These are phyloP conservation scores for Leptodactylus fuscus DNA, from an alignment of 2,113 vertebrate species.

Conservation along the genomic window DNA sequence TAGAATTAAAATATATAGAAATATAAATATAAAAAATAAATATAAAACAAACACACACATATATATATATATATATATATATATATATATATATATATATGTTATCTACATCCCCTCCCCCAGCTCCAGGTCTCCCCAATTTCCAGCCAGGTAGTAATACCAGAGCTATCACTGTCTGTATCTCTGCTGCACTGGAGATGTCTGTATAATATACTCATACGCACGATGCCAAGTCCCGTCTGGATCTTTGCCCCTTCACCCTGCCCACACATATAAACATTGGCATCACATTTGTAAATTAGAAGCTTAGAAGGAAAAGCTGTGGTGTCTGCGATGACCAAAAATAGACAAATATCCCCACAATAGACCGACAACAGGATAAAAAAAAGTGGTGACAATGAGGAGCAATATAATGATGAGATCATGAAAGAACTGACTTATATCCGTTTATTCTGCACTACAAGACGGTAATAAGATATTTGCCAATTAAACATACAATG, in stretches of 20 bases:
- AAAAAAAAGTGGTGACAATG: neutral
- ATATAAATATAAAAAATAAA: too few relatives aligned
- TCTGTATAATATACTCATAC: neutral
- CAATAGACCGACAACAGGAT: neutral
- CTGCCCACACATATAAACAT: neutral
- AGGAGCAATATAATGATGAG: too few relatives aligned
- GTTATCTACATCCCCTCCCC: neutral
- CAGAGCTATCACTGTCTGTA: neutral
- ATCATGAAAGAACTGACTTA: too few relatives aligned
- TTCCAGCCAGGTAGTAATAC: neutral
- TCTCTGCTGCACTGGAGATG: neutral
- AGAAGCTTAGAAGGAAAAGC: neutral
- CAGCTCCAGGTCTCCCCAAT: neutral
- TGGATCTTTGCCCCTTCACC: constrained; percentile 13
- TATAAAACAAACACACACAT: too few relatives aligned
- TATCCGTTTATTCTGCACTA: too few relatives aligned
- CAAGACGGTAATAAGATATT: too few relatives aligned
- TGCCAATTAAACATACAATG: too few relatives aligned
- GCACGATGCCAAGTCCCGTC: constrained; percentile 1
- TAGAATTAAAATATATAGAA: too few relatives aligned
- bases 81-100: too few relatives aligned
- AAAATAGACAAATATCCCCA: neutral
- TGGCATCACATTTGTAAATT: neutral
- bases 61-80: too few relatives aligned
- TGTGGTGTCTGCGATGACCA: neutral